These are phyloP conservation scores for Drosophila sucinea DNA, from an alignment of 1,140 invertebrate genomes.

Conservation along the genomic window DNA sequence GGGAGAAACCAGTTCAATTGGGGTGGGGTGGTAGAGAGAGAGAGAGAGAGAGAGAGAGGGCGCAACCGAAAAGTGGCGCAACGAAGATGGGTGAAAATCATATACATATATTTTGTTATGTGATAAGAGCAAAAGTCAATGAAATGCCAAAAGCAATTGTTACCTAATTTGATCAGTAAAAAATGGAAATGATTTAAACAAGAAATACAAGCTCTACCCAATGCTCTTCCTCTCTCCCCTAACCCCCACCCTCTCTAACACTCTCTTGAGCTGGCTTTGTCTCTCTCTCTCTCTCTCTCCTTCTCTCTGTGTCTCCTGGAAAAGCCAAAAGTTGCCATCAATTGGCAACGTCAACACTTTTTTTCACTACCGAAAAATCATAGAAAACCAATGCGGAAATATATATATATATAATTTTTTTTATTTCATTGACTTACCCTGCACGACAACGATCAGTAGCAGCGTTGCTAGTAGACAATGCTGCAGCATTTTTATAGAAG, in stretches of 20 bases:
- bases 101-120: not conserved
- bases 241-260: not conserved
- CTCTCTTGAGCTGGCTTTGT: not conserved
- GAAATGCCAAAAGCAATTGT: conserved; percentile 55
- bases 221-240: not conserved
- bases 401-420: not conserved
- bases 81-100: not conserved
- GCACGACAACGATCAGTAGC: conserved; percentile 44
- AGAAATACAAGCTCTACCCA: conserved; percentile 48
- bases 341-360: conserved; percentile 58
- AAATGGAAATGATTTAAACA: conserved; percentile 41
- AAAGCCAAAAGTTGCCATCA: conserved; percentile 35
- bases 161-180: conserved; percentile 65
- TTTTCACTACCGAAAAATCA: conserved; percentile 28
- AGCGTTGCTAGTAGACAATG: conserved; percentile 56
- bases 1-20: conserved; percentile 18
- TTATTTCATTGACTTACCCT: conserved; percentile 55
- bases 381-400: conserved; percentile 52
- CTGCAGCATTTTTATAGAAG: conserved; percentile 60
- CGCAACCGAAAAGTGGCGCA: not conserved
- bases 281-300: not conserved
- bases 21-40: not conserved
- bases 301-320: not conserved
- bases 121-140: conserved; percentile 63
- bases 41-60: not conserved